Evolutionary conservation across 2,797 vertebrate species (phyloP).

Genomic region (Trichosurus vulpecula): DNA sequence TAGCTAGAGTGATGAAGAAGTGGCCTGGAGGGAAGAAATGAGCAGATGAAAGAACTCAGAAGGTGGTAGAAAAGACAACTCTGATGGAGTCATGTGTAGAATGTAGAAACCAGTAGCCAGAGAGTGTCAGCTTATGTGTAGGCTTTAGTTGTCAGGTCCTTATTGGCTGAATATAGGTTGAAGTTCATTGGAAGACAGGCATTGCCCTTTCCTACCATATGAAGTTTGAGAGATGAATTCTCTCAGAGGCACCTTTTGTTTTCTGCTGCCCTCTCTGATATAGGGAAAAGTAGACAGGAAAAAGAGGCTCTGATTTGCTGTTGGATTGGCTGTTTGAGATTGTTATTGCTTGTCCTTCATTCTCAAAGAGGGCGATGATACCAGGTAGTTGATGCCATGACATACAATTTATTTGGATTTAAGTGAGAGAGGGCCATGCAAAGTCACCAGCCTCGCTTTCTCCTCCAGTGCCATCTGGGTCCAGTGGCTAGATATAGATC

Average conservation of each 20-base stretch:
- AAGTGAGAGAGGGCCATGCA: too few species aligned
- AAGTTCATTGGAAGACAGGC: not conserved
- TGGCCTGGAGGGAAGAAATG: not conserved
- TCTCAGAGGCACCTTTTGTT: not conserved
- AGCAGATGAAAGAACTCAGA: not conserved
- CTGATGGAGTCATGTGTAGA: not conserved
- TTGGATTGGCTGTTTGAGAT: not conserved
- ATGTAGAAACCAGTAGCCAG: too few species aligned
- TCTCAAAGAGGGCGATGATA: too few species aligned
- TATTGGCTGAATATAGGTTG: not conserved
- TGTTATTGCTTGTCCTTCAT: too few species aligned
- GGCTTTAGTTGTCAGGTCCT: not conserved
- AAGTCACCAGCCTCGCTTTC: too few species aligned
- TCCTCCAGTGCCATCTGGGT: too few species aligned
- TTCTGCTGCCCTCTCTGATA: not conserved
- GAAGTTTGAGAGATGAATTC: not conserved
- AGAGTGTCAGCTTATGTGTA: not conserved
- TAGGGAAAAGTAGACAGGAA: not conserved
- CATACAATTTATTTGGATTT: too few species aligned
- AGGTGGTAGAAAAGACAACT: not conserved
- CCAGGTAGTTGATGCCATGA: too few species aligned
- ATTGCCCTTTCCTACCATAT: not conserved
- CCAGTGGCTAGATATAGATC: too few species aligned
- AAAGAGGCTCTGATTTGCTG: not conserved
- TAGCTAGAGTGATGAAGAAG: not conserved